Conservation (phyloP, 2,113 vertebrate species). For the Toxostoma redivivum region DNA sequence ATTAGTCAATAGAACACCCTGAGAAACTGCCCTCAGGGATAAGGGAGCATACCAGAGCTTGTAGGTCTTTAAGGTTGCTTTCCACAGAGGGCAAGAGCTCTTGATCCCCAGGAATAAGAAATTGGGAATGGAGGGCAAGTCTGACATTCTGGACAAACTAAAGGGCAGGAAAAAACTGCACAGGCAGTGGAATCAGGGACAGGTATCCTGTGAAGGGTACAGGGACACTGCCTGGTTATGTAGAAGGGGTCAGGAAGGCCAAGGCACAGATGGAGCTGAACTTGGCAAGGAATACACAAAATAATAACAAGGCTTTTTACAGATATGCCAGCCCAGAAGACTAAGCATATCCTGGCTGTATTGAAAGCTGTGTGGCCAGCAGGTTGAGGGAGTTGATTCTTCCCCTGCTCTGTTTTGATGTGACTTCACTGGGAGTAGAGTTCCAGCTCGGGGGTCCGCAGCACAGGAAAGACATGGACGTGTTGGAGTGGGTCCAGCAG, state of each 20-base stretch:
- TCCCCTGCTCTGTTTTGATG: not conserved
- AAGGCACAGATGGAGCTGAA: not conserved
- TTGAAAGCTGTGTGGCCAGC: fast-evolving
- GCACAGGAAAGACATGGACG: not conserved
- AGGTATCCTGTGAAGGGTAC: no score
- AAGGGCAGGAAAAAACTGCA: not conserved
- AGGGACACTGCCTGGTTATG: not conserved
- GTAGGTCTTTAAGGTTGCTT: not conserved
- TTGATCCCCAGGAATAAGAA: not conserved
- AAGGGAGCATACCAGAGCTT: not conserved
- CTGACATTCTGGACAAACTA: not conserved
- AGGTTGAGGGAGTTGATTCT: not conserved
- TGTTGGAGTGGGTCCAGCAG: not conserved
- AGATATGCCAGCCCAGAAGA: not conserved
- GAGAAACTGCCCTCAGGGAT: not conserved
- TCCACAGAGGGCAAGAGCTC: not conserved
- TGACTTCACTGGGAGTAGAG: not conserved
- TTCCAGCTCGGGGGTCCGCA: not conserved
- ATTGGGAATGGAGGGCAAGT: not conserved
- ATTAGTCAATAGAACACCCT: not conserved
- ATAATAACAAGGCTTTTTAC: not conserved
- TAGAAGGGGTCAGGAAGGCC: not conserved
- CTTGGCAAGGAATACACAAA: not conserved
- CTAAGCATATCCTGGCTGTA: not conserved
- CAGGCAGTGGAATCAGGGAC: not conserved